Base-by-base conservation (phyloP, 2,888 invertebrate species). In the Therioaphis trifolii region DNA sequence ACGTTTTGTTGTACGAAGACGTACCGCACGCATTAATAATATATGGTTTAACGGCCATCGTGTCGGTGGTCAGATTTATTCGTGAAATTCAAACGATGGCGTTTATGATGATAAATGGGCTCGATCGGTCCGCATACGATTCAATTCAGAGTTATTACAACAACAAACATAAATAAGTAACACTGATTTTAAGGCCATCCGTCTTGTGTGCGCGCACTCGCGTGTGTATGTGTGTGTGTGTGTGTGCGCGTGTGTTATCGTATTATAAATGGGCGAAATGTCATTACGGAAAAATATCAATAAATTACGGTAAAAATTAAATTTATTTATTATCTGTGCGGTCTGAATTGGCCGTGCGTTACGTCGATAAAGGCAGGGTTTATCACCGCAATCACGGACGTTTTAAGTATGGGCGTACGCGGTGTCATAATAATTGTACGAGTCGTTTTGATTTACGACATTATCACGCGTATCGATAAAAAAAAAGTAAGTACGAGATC, bases 51-150 rank as follows among this genome's bases (percentile, higher is more conserved):
- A 27, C 27, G 43, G 43, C 15, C 24, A 14, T 61, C 43, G 61
- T 43, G 75, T 61, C 27, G 58, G 75, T 43, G 27, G 61, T 75
- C 58, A 61, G 43, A 76, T 76, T 76, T 76, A 76, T 61, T 61
- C 14, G 61, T 76, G 27, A 61, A 76, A 76, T 76, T 43, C 61
- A 21, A 61, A 76, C 61, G 61, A 43, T 61, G 61, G 40, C 40
- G 61, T 61, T 76, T 61, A 61, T 43, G 61, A 76, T 76, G 61
- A 76, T 76, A 76, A 76, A 76, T 61, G 43, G 52, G 21, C 21
- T 35, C 35, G 29, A 14, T 72, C 4, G 29, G 52, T 35, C 35
- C 29, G n/a, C n/a, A n/a, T n/a, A n/a, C 52, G 29, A n/a, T 72
- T 72, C 35, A 12, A 72, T 72, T 52, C 52, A 15, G 15, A 72